Base-by-base conservation (phyloP, 2,113 vertebrate species). In the Lepisosteus osseus region DNA sequence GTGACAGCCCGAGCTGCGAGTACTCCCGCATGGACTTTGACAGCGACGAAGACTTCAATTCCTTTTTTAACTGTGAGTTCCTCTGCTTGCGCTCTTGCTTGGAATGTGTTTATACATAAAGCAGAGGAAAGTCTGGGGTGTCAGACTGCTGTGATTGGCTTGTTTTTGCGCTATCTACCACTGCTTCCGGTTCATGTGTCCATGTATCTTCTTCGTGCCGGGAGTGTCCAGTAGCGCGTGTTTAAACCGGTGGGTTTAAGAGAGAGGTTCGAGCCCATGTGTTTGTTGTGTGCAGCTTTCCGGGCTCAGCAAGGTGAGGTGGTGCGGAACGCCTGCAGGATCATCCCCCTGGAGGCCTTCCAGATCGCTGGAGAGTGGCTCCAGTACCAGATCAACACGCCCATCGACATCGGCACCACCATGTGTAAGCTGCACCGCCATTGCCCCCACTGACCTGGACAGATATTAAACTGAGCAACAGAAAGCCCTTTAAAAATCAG, bases 21-120 rank as follows among this genome's bases (percentile, higher is more conserved):
- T 99, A 97, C 76, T 95, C 97, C 41, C 93, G 95, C 9, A 90
- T 95, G 77, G 97, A 99, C 88, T 99, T 97, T 77, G 97, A 99
- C 81, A 95, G 93, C 0, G 96, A 99, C 7, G 96, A 98, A 69
- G 97, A 99, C 81, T 99, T 99, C 89, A 95, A 94, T 74, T 83
- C 84, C 12, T 97, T 94, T 86, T 99, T 97, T 86, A 94, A 91
- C 73, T 93, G 97, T 98, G 86, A 93, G 95, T 92, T 68, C 65
- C n/a, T 63, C 0, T 6, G 7, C 40, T 69, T 45, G 61, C 3
- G 29, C 29, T 29, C 1, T 29, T 29, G 29, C 29, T 29, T 2
- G 29, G 1, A 29, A 29, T 29, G 29, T 29, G 29, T 29, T 29
- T 29, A 2, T 29, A 29, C 29, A 29, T 29, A 29, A 29, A 29